Evolutionary conservation across 2,113 vertebrate species (phyloP).

Genomic region (Cranoglanis bouderius): DNA sequence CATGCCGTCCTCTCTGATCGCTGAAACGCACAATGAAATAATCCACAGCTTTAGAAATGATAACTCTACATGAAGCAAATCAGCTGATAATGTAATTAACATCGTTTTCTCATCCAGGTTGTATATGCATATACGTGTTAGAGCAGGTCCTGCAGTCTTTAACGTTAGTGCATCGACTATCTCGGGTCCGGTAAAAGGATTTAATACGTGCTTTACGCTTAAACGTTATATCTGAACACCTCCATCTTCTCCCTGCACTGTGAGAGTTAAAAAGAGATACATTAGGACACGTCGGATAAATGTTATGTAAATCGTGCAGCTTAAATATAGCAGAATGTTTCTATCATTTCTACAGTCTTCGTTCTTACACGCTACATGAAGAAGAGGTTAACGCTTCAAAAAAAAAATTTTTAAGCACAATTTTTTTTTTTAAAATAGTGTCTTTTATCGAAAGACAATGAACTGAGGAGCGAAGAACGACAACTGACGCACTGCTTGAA

Average conservation of each 20-base stretch:
- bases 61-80: not conserved
- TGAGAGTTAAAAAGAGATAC: not conserved
- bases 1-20: slow-evolving; percentile 99
- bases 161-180: not conserved
- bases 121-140: no score
- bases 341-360: not conserved
- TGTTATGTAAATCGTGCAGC: not conserved
- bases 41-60: not conserved
- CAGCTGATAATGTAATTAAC: not conserved
- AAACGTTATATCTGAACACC: not conserved
- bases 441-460: not conserved
- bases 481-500: not conserved
- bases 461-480: not conserved
- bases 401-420: not conserved
- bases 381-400: not conserved
- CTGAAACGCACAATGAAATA: slow-evolving; percentile 63
- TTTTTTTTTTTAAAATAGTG: no score
- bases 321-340: not conserved
- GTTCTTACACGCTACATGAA: not conserved
- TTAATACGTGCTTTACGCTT: not conserved
- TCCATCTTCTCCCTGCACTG: not conserved
- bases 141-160: no score
- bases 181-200: not conserved
- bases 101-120: not conserved
- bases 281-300: not conserved